Base-by-base conservation (phyloP, 2,113 vertebrate genomes). In the Rutilus rutilus region DNA sequence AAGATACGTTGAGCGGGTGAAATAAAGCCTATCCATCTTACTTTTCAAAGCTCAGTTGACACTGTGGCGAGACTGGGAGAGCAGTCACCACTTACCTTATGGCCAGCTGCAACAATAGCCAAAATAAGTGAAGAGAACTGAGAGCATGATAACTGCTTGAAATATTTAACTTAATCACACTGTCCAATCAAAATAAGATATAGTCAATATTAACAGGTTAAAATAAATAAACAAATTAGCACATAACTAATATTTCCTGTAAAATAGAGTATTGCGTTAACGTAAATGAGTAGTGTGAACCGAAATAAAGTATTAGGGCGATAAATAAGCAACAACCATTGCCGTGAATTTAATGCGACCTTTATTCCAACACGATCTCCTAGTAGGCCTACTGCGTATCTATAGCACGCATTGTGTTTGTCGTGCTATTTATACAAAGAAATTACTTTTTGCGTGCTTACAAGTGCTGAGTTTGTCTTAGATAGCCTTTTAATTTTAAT, bases 11-110 rank as follows among this genome's bases (percentile, higher is more conserved):
- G 95, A 96, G 93, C 95, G 96, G 96, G 96, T 96, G 96, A 97
- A 97, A 98, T 97, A 92, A 96, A 96, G 95, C 96, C 98, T 96
- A 99, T 99, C 97, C 97, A 99, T 99, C 98, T 99, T 99, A 98
- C 97, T 99, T 95, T 97, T 98, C 96, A 99, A 98, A 98, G 96
- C 97, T 95, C 95, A 95, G 94, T 93, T 99, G 98, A 99, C 98
- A 99, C 96, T 93, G 96, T 89, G 96, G 96, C 97, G 95, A 97
- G 97, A 97, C 97, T 96, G 96, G 96, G 95, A 96, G 97, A 96
- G 95, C 96, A 77, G 90, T 88, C 90, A 92, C 91, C 92, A 92
- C 94, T 95, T 95, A 94, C 93, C 94, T 93, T 94, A 92, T 94
- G 92, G 93, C 91, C 91, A 90, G 90, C 88, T 74, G 54, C 59